Conservation (phyloP, 1,140 invertebrate species). For the Neodiprion lecontei region DNA sequence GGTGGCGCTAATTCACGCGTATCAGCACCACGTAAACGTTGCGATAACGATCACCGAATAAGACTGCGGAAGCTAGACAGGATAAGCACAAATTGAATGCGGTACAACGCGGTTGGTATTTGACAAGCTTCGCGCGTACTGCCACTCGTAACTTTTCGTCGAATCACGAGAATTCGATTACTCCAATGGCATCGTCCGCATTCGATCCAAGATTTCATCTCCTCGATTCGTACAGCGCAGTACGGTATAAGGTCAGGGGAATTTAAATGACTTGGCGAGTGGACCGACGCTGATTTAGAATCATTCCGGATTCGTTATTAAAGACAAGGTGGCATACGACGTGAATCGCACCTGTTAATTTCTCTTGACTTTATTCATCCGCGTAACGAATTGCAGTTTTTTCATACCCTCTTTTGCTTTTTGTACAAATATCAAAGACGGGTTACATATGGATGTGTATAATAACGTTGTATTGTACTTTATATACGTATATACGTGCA, state of each 20-base stretch:
- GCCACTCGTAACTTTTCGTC: conserved; percentile 38
- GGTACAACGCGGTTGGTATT: background rate
- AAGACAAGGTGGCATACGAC: background rate
- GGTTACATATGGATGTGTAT: no score
- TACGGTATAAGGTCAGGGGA: background rate
- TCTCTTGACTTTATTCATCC: background rate
- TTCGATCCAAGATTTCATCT: conserved; percentile 25
- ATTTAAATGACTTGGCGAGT: background rate
- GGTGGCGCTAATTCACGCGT: conserved; percentile 48
- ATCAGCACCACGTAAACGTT: conserved; percentile 18
- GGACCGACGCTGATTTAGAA: background rate
- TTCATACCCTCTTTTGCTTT: background rate
- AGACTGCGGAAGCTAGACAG: conserved; percentile 12
- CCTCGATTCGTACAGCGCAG: background rate
- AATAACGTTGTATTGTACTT: no score
- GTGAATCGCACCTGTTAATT: background rate
- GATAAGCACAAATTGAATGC: conserved; percentile 8
- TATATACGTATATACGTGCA: no score
- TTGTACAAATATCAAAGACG: background rate
- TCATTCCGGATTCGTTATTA: conserved; percentile 6
- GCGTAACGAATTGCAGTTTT: no score
- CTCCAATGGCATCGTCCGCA: conserved; percentile 47
- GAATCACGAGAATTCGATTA: conserved; percentile 51
- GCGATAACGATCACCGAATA: conserved; percentile 25
- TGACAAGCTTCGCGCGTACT: background rate